These are phyloP conservation scores for human DNA, from an alignment of 2,113 vertebrate species.

Conservation along the genomic window DNA sequence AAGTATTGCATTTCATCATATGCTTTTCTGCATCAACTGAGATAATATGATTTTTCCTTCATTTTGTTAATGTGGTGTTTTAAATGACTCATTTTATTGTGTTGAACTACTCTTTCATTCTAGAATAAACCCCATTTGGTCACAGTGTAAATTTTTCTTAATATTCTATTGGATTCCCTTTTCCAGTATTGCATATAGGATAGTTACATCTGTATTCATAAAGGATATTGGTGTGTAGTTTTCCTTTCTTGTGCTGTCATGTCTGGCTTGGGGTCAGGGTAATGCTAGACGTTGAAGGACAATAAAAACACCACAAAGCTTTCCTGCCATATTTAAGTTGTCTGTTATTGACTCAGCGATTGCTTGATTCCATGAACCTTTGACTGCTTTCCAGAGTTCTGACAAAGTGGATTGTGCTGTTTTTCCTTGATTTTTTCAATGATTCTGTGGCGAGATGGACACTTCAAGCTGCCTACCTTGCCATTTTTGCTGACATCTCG, in stretches of 20 bases:
- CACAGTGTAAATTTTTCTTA: not conserved
- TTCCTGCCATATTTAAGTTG: not conserved
- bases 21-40: not conserved
- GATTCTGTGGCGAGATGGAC: not conserved
- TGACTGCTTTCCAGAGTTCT: not conserved
- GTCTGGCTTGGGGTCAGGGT: not conserved
- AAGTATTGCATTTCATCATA: not conserved
- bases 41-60: not conserved
- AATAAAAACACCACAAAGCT: not conserved
- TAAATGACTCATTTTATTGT: not conserved
- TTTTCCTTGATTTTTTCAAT: not conserved
- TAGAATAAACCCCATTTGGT: not conserved
- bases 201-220: not conserved
- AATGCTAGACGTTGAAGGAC: not conserved
- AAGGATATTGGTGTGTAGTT: not conserved
- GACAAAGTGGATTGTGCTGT: not conserved
- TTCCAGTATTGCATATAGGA: not conserved
- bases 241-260: not conserved
- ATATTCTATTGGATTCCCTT: not conserved
- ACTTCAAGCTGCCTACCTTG: not conserved
- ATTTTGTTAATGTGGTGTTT: not conserved
- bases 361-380: not conserved
- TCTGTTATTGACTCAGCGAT: not conserved
- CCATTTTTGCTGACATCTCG: not conserved
- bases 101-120: not conserved